phyloP scores from a whole-genome alignment of 2,113 vertebrate genomes.

The Apeltes quadracus region DNA sequence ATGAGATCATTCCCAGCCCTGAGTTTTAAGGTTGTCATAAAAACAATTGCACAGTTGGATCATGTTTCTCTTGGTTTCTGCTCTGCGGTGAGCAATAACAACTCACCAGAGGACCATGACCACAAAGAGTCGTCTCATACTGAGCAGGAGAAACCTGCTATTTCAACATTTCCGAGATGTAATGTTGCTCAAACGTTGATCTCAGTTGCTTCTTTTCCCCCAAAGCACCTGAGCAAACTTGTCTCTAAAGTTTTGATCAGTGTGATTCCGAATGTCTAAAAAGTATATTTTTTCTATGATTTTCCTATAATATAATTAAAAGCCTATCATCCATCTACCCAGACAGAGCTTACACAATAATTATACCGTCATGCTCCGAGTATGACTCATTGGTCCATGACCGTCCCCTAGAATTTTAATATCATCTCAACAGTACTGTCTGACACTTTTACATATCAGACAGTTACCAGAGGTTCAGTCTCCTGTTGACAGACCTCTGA shows the following conservation, averaged over 20 bases:
- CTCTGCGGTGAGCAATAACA: constrained; percentile 37
- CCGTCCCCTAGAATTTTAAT: constrained; percentile 33
- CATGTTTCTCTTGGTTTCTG: constrained; percentile 34
- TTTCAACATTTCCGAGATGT: neutral
- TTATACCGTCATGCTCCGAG: constrained; percentile 26
- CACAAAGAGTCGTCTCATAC: constrained; percentile 46
- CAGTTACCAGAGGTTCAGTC: constrained; percentile 3
- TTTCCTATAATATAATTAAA: neutral
- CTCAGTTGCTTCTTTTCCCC: neutral
- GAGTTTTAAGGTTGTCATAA: constrained; percentile 16
- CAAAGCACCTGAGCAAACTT: neutral
- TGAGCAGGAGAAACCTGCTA: constrained; percentile 10
- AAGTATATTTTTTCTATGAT: neutral
- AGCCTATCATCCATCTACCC: too few species aligned
- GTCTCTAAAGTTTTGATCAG: neutral
- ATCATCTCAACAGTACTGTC: constrained; percentile 6
- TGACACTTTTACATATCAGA: neutral
- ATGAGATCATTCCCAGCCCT: constrained; percentile 16
- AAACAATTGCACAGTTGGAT: neutral
- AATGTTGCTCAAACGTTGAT: neutral
- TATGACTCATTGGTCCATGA: constrained; percentile 41
- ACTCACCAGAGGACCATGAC: constrained; percentile 35
- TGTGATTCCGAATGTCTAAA: neutral
- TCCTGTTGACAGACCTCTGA: neutral
- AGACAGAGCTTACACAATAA: neutral